Evolutionary conservation across 2,113 vertebrate genomes (phyloP).

Genomic region (Gymnorhina tibicen): DNA sequence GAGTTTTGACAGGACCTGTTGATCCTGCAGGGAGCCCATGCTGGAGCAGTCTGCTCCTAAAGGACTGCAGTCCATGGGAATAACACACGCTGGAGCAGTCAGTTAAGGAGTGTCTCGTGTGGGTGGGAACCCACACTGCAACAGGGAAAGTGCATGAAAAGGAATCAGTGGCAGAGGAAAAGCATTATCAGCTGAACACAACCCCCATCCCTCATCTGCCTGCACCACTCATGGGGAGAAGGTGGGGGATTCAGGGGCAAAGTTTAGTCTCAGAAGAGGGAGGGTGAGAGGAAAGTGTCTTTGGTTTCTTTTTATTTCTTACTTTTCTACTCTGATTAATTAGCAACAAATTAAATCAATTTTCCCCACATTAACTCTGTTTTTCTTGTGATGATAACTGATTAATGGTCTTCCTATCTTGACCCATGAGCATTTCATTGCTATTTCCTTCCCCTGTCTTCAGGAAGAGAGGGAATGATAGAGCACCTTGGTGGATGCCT

Average conservation of each 20-base stretch:
- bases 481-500: not conserved
- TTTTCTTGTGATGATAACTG: not conserved
- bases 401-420: not conserved
- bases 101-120: not conserved
- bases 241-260: rapidly evolving
- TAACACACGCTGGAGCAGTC: rapidly evolving
- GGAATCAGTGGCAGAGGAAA: not conserved
- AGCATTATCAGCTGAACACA: rapidly evolving
- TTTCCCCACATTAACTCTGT: not conserved
- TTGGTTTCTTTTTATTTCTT: not conserved
- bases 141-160: not conserved
- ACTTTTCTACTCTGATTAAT: not conserved
- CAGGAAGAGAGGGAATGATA: not conserved
- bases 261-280: not conserved
- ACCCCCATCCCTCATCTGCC: not conserved
- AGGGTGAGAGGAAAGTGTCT: not conserved
- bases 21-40: not conserved
- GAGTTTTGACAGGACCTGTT: not conserved
- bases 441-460: not conserved
- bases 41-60: not conserved
- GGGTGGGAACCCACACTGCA: rapidly evolving
- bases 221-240: rapidly evolving
- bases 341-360: not conserved
- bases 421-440: not conserved
- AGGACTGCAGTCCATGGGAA: not conserved